Base-by-base conservation (phyloP, 2,888 invertebrate species). In the Archaeoteleia sp. region DNA sequence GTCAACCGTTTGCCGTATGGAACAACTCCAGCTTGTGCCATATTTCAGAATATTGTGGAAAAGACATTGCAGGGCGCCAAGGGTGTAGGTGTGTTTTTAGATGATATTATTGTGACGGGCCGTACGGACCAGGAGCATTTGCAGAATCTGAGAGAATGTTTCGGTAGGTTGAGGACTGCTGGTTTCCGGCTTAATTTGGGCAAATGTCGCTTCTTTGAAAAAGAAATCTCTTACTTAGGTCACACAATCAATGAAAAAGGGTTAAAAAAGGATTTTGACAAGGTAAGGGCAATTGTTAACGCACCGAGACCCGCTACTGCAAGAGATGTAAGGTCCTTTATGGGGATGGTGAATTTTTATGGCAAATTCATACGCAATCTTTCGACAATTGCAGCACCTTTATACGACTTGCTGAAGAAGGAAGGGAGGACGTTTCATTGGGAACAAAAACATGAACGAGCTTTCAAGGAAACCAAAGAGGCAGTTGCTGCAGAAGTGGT, bases 311-410 rank as follows among this genome's bases (percentile, higher is more conserved):
- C 78, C 2, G 55, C 53, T 13, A 70, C 78, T 46, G 60, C 72
- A 0, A 54, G 60, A 15, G 69, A 76, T 61, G 48, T 80, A 0
- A 69, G 70, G 29, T 72, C 79, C 0, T 82, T 81, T 65, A 30
- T 77, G 1, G 83, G 83, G 0, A 72, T 82, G 55, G 62, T 82
- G 0, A 82, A 84, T 71, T 85, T 82, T 71, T 85, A 85, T 65
- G 72, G 78, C 3, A 74, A 75, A 43, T 86, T 85, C 73, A 67
- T 83, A 0, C 71, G 75, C 8, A 73, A 76, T 12, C 67, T 80
- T 5, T 53, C 81, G 2, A 54, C 48, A 0, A 72, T 78, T 6
- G 63, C 76, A 20, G 61, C 66, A 7, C 83, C 82, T 0, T 53
- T 85, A 6, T 76, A 84, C 60, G 27, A 65, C 0, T 54, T 82